Conservation (phyloP, 2,113 vertebrate species). For the Dolichallabes microphthalmus region DNA sequence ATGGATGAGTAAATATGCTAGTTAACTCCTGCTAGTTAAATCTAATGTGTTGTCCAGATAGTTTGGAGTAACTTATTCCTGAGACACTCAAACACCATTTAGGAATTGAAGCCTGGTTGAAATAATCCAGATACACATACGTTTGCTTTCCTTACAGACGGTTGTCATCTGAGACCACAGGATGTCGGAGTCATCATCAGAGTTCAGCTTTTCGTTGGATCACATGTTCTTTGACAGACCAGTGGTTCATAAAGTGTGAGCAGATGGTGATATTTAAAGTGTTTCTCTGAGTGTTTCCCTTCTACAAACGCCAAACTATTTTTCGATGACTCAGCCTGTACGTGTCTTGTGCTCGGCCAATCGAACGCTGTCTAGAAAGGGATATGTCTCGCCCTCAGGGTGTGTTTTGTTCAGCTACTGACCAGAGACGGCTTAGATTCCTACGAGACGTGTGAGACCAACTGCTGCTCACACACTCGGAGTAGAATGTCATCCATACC, state of each 20-base stretch:
- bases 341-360: not conserved
- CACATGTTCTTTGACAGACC: conserved; percentile 82
- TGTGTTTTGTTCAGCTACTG: not conserved
- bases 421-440: not conserved
- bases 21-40: not conserved
- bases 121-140: not conserved
- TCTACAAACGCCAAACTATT: too few species aligned
- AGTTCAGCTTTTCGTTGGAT: conserved; percentile 74
- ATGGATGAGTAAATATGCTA: not conserved
- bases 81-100: not conserved
- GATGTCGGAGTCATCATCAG: conserved; percentile 74
- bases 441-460: too few species aligned
- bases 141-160: not conserved
- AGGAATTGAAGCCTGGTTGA: not conserved
- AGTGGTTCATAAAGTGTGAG: conserved; percentile 78
- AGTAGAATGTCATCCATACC: too few species aligned
- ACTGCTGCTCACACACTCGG: too few species aligned
- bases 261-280: conserved; percentile 33
- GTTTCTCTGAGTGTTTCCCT: not conserved
- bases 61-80: not conserved
- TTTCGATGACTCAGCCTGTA: not conserved
- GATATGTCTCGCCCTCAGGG: not conserved
- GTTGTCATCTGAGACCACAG: conserved; percentile 44
- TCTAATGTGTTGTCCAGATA: not conserved
- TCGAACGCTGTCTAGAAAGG: not conserved